Conservation (phyloP, 1,140 invertebrate species). For the Lepidostoma basale region DNA sequence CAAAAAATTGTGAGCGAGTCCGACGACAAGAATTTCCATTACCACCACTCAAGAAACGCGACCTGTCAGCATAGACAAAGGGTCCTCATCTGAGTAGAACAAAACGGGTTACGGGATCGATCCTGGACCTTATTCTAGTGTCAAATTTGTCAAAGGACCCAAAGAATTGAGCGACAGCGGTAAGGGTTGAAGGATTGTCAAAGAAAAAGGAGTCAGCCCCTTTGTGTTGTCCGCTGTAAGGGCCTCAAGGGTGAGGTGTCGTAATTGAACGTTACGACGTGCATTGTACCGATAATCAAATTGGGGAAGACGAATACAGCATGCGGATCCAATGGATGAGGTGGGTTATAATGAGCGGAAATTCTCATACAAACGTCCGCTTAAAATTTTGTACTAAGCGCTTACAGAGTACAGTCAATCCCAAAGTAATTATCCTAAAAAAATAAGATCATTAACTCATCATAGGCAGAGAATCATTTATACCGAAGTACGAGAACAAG, state of each 20-base stretch:
- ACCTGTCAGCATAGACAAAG: neutral
- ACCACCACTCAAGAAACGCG: neutral
- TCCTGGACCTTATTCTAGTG: neutral
- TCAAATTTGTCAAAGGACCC: conserved; percentile 42
- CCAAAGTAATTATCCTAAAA: no score
- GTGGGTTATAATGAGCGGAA: no score
- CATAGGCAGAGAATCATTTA: no score
- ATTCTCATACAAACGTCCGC: no score
- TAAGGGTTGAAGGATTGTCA: conserved; percentile 28
- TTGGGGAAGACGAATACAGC: neutral
- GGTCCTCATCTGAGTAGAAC: conserved; percentile 13
- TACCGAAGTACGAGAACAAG: no score
- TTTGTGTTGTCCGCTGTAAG: conserved; percentile 13
- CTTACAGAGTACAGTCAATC: no score
- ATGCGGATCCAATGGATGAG: no score
- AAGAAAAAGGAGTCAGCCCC: conserved; percentile 33
- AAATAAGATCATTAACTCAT: no score
- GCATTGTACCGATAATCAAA: conserved; percentile 31
- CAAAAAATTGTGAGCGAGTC: no score
- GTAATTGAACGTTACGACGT: conserved; percentile 34
- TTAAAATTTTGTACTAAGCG: no score
- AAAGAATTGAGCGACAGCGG: conserved; percentile 34
- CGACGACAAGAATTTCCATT: neutral
- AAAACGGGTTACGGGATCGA: neutral
- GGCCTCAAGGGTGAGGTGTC: conserved; percentile 30